These are phyloP conservation scores for Camponotus vicinus DNA, from an alignment of 1,140 invertebrate species.

Conservation along the genomic window DNA sequence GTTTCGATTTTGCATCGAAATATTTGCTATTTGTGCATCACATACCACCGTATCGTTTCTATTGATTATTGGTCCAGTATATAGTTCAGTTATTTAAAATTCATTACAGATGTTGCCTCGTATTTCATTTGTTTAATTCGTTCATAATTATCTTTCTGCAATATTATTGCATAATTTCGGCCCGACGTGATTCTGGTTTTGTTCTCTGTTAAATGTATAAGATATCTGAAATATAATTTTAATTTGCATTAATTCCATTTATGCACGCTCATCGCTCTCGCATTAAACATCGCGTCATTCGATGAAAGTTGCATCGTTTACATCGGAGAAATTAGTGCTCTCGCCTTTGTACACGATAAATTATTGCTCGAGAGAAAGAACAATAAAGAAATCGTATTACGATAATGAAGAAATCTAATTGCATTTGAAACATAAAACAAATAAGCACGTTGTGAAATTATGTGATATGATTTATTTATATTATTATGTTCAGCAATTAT, in stretches of 20 bases:
- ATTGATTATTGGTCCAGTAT: constrained; percentile 48
- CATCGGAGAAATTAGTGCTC: constrained; percentile 23
- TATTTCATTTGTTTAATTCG: constrained; percentile 62
- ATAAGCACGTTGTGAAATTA: not conserved
- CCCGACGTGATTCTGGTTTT: constrained; percentile 39
- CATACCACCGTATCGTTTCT: not conserved
- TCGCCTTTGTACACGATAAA: constrained; percentile 19
- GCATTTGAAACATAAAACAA: not conserved
- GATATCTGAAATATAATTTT: constrained; percentile 60
- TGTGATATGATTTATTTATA: not conserved
- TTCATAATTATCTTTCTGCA: constrained; percentile 61
- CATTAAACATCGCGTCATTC: constrained; percentile 18
- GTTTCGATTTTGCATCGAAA: constrained; percentile 10
- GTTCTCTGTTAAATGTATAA: constrained; percentile 57
- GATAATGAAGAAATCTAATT: constrained; percentile 29
- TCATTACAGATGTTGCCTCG: constrained; percentile 49
- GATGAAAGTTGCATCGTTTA: constrained; percentile 20
- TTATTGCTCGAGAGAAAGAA: not conserved
- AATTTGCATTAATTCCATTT: constrained; percentile 61
- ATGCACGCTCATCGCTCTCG: constrained; percentile 19
- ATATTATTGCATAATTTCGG: constrained; percentile 56
- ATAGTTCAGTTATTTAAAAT: constrained; percentile 55
- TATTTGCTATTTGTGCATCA: constrained; percentile 27
- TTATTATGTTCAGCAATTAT: constrained; percentile 2
- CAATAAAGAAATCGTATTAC: not conserved